Evolutionary conservation across 2,113 vertebrate genomes (phyloP), one percentile per base, ranked within the genome.

Genomic region (Ictidomys tridecemlineatus): DNA sequence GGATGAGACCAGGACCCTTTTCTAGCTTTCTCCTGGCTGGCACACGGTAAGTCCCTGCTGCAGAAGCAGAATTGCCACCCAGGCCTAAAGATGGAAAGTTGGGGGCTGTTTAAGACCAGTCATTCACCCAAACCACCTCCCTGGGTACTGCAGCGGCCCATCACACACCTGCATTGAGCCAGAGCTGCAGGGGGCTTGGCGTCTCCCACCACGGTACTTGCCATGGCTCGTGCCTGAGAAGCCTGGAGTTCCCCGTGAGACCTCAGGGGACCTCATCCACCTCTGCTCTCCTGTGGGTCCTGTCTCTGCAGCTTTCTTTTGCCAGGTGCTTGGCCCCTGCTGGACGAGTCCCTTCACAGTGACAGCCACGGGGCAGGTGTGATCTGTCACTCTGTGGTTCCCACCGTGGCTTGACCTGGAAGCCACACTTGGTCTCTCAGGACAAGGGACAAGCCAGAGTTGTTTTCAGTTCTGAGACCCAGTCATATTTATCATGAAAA

Each of bases 401-500:
- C 93, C 90, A 95, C 80, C 79, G 80, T 84, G 72, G 39, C 76
- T 83, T 92, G 80, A 95, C 84, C 92, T 92, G 79, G 72, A 34
- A 22, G 58, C 67, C 45, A 48, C 39, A 73, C 30, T 73, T 91
- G 96, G 77, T 95, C 95, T 93, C 80, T 87, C 65, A 79, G 86
- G 89, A 77, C 58, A 82, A 53, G 32, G 69, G 92, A 92, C 92
- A 97, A 95, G 61, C 10, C 70, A 93, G 70, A 84, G 85, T 14
- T 14, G 76, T 76, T 96, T 97, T 95, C 84, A 95, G 72, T 72
- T 82, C 39, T 56, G 73, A 94, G 84, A 67, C 61, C 53, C 90
- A 85, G 73, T 90, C 95, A 82, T 39, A 94, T 97, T 97, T 87
- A 89, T 95, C 79, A 89, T 76, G 89, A 67, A 94, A 89, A 94